Conservation (phyloP, 2,888 invertebrate species). For the Ganaspis brasiliensis region DNA sequence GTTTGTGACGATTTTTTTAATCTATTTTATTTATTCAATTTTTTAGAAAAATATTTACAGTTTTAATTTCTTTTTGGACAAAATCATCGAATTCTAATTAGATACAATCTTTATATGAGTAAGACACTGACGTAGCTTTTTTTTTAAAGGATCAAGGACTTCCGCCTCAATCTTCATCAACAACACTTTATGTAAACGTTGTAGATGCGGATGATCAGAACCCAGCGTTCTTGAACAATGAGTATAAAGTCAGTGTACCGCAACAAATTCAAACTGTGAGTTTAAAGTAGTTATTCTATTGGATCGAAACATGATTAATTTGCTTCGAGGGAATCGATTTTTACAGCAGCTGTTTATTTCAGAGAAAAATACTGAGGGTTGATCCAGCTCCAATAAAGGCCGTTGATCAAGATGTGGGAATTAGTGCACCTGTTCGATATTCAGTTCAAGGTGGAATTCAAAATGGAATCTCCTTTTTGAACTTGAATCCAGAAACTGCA, state of each 20-base stretch:
- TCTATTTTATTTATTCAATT: too few relatives aligned
- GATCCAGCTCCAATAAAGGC: constrained; percentile 89
- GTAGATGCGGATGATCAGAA: constrained; percentile 96
- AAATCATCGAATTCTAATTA: too few relatives aligned
- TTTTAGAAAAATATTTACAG: too few relatives aligned
- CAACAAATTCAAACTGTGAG: constrained; percentile 83
- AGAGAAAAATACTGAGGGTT: constrained; percentile 86
- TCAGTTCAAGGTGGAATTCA: constrained; percentile 85
- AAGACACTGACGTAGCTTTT: not conserved
- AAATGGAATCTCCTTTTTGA: constrained; percentile 84
- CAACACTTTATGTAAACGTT: constrained; percentile 88
- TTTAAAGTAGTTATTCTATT: not conserved
- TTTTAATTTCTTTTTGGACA: too few relatives aligned
- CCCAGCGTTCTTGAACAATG: constrained; percentile 89
- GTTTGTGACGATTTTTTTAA: too few relatives aligned
- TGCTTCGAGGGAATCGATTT: not conserved
- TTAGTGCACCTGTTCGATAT: constrained; percentile 88
- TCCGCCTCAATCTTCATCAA: constrained; percentile 89
- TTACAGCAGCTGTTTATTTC: constrained; percentile 11
- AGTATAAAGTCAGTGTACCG: constrained; percentile 87
- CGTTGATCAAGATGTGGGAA: constrained; percentile 90
- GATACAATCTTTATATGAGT: too few relatives aligned
- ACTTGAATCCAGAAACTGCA: constrained; percentile 85
- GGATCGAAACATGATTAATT: not conserved
- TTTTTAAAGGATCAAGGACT: constrained; percentile 87